These are phyloP conservation scores for Diplolepis rosae DNA, from an alignment of 2,888 invertebrate species.

Conservation along the genomic window DNA sequence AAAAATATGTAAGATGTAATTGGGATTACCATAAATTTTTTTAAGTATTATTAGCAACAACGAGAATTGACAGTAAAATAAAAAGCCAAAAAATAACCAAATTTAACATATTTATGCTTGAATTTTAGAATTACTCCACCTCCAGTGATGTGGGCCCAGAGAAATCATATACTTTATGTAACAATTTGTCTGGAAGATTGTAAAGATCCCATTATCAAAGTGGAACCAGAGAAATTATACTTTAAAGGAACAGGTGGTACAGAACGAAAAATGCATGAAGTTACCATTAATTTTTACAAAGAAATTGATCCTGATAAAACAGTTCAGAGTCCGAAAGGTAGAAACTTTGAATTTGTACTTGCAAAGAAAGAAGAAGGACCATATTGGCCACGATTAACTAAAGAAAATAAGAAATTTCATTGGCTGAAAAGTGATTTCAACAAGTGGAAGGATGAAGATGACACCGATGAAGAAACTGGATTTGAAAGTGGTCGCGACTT, in stretches of 20 bases:
- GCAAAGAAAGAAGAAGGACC: conserved; percentile 82
- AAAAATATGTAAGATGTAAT: no score
- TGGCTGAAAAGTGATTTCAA: conserved; percentile 98
- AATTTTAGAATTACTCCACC: conserved; percentile 81
- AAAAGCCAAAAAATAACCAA: neutral
- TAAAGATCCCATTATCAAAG: conserved; percentile 87
- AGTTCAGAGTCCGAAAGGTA: conserved; percentile 81
- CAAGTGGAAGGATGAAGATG: conserved; percentile 98
- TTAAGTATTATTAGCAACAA: no score
- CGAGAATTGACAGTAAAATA: no score
- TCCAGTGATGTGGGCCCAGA: conserved; percentile 95
- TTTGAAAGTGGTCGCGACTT: conserved; percentile 73
- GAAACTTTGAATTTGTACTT: conserved; percentile 85
- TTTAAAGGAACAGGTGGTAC: conserved; percentile 91
- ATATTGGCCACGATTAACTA: conserved; percentile 92
- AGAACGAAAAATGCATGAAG: conserved; percentile 89
- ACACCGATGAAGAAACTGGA: conserved; percentile 85
- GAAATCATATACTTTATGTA: conserved; percentile 86
- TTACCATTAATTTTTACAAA: conserved; percentile 88
- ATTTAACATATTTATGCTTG: conserved; percentile 50
- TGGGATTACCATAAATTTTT: no score
- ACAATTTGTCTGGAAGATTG: conserved; percentile 94
- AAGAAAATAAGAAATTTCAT: conserved; percentile 91
- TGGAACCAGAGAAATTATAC: conserved; percentile 78
- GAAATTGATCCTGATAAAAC: conserved; percentile 89